Base-by-base conservation (phyloP, 2,888 invertebrate genomes). In the Lymantria monacha region DNA sequence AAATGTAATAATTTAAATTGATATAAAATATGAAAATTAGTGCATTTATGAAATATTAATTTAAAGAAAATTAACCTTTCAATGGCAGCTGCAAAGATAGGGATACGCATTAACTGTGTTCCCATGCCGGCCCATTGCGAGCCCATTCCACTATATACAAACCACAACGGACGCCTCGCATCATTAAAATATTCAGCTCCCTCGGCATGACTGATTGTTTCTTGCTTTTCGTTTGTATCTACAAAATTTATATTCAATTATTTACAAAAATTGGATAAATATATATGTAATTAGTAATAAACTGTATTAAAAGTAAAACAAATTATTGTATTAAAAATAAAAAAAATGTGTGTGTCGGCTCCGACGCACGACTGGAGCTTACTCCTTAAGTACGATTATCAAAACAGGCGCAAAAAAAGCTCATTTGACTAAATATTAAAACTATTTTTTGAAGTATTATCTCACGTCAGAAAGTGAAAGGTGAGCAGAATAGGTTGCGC, bases 131-230 rank as follows among this genome's bases (percentile, higher is more conserved):
- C 79, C 94, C 94, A 95, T 72, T 95, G 95, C 0, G 93, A 93
- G 11, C 95, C 95, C 94, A 95, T 95, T 7, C 95, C 95, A 55
- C 95, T 94, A 84, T 94, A 95, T 52, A 95, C 92, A 75, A 93
- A 95, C 93, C 94, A 95, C 11, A 95, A 79, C 3, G 94, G 94
- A 0, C 92, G 75, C 37, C 72, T 69, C 0, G 61, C 77, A 13
- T 76, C 74, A 45, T 85, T 81, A 22, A 72, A 83, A 55, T 85
- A 84, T 13, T 72, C 72, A 0, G 58, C 56, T 15, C 72, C 69
- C 48, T 85, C 79, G 1, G 53, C 40, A 1, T 83, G 44, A 30
- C 76, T 66, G 0, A 81, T 61, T 1, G 87, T 85, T 36, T 79
- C 60, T 0, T 73, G 60, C 0, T 81, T 68, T 11, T 63, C 59